Evolutionary conservation across 2,888 invertebrate species (phyloP).

Genomic region (Chironomus tentans): DNA sequence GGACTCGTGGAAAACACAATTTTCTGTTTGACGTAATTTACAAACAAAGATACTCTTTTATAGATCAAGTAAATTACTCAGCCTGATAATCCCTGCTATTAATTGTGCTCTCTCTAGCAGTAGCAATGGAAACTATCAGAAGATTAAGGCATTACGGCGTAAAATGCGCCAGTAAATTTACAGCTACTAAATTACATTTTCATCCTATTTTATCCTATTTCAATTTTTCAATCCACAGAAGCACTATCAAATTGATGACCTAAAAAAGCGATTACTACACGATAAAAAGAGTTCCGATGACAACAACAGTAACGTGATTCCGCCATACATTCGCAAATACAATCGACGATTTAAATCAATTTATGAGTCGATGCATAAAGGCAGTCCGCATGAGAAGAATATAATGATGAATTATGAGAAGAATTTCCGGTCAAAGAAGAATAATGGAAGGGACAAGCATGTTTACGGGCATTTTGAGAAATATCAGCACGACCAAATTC

Average conservation of each 20-base stretch:
- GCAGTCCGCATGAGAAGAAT: not conserved
- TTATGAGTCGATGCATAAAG: constrained; percentile 13
- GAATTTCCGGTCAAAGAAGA: not conserved
- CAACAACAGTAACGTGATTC: not conserved
- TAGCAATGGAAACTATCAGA: no score
- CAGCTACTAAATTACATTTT: no score
- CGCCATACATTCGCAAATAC: not conserved
- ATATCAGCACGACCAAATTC: not conserved
- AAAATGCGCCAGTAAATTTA: no score
- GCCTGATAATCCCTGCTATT: no score
- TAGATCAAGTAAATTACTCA: no score
- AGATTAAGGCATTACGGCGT: no score
- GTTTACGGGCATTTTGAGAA: not conserved
- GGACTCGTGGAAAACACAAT: no score
- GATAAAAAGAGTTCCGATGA: not conserved
- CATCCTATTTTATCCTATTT: not conserved
- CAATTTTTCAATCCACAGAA: not conserved
- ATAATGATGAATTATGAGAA: not conserved
- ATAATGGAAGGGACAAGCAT: not conserved
- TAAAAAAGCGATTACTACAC: not conserved
- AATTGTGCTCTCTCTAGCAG: no score
- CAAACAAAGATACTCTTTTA: no score
- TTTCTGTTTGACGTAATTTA: not conserved
- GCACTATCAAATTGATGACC: constrained; percentile 5
- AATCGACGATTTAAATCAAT: constrained; percentile 13